phyloP scores from a whole-genome alignment of 2,113 vertebrate species.

The Sylvia atricapilla region DNA sequence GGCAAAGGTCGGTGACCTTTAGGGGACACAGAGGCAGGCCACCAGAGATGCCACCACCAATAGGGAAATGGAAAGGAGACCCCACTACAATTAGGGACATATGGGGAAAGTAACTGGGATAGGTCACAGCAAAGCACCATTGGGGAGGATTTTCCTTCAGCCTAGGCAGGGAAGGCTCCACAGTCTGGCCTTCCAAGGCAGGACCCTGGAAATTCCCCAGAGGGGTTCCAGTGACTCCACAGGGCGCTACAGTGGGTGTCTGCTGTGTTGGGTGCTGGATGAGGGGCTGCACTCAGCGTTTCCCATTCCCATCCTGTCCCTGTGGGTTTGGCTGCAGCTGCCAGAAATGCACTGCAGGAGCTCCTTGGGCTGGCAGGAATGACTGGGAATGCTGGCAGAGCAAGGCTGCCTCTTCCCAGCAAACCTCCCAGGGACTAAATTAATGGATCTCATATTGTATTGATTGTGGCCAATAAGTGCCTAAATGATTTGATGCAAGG shows the following conservation, averaged over 20 bases:
- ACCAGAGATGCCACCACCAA: background rate
- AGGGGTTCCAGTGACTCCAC: background rate
- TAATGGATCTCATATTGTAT: conserved; percentile 79
- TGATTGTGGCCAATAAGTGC: conserved; percentile 82
- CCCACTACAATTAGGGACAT: too few relatives aligned
- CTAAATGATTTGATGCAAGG: conserved; percentile 75
- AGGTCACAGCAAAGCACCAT: background rate
- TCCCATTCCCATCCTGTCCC: conserved; percentile 17
- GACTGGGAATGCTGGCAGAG: conserved; percentile 46
- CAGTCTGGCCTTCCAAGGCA: background rate
- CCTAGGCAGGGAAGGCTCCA: background rate
- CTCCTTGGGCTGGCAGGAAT: background rate
- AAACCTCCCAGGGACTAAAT: conserved; percentile 73
- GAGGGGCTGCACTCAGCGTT: conserved; percentile 48
- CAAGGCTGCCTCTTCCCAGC: conserved; percentile 66
- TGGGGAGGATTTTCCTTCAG: background rate
- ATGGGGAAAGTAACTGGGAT: too few relatives aligned
- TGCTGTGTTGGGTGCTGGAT: background rate
- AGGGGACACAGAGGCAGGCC: too few relatives aligned
- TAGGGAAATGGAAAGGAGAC: background rate
- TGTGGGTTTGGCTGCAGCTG: conserved; percentile 49
- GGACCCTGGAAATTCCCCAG: background rate
- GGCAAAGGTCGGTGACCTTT: background rate
- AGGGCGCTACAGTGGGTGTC: background rate
- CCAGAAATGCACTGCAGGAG: background rate